Conservation (phyloP, 2,797 vertebrate species). For the Toxotes lorentzi region DNA sequence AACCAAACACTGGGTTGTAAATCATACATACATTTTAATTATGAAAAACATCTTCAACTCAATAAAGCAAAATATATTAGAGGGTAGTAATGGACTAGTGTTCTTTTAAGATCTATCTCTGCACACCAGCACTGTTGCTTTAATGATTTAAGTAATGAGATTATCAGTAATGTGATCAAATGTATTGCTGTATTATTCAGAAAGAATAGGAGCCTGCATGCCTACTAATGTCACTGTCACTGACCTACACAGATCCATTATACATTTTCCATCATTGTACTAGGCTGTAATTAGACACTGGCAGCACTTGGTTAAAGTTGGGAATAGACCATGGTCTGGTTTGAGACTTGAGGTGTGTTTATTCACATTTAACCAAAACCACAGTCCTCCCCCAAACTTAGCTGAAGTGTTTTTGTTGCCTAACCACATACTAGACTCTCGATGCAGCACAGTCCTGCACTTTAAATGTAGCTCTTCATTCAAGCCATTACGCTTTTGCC, state of each 20-base stretch:
- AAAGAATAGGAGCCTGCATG: background rate
- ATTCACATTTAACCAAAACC: background rate
- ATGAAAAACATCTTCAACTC: background rate
- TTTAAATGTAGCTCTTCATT: no score
- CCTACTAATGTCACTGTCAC: no score
- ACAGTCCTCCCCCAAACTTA: background rate
- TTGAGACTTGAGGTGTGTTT: no score
- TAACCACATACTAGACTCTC: no score
- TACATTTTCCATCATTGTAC: no score
- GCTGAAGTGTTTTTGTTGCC: no score
- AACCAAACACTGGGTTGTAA: conserved; percentile 9
- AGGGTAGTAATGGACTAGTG: background rate
- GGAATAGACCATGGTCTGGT: background rate
- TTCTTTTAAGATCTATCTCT: background rate
- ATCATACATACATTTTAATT: background rate
- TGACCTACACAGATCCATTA: no score
- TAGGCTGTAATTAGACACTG: no score
- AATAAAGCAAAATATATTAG: background rate
- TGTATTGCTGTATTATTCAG: conserved; percentile 1
- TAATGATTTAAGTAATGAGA: conserved; percentile 24
- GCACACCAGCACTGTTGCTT: background rate
- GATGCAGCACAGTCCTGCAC: no score
- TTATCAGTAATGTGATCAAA: conserved; percentile 11
- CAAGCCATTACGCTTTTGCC: no score
- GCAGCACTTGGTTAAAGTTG: background rate